These are phyloP conservation scores for Parapristionchus giblindavisi DNA, from an alignment of 2,888 invertebrate genomes.

Conservation along the genomic window DNA sequence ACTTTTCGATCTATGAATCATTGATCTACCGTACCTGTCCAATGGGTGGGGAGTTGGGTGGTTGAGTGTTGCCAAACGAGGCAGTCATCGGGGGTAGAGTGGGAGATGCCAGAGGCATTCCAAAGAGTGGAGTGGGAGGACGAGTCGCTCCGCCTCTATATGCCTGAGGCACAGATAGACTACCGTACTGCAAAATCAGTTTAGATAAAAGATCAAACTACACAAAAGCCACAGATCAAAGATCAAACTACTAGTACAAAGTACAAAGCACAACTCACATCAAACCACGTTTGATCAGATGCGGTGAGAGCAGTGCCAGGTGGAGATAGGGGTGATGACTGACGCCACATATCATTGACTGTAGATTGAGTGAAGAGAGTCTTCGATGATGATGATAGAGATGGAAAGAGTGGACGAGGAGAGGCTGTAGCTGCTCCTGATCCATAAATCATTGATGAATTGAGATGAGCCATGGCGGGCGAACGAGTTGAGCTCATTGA, in stretches of 20 bases:
- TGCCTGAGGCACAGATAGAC: conserved; percentile 10
- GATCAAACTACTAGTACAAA: neutral
- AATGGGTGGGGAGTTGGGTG: conserved; percentile 19
- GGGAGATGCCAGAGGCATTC: too few species aligned
- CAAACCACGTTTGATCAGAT: conserved; percentile 4
- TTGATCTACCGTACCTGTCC: conserved; percentile 10
- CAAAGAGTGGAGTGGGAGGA: too few species aligned
- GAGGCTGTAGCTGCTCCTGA: neutral
- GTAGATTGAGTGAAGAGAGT: conserved; percentile 12
- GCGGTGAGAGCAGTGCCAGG: neutral
- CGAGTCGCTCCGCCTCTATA: neutral
- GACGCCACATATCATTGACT: conserved; percentile 7
- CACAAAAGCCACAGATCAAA: neutral
- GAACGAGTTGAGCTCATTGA: neutral
- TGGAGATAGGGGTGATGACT: neutral
- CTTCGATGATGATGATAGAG: neutral
- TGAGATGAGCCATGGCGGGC: neutral
- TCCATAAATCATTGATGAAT: neutral
- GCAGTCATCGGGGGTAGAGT: neutral
- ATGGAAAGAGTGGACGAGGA: conserved; percentile 10
- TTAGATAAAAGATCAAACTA: neutral
- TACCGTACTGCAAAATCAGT: conserved; percentile 10
- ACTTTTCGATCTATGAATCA: too few species aligned
- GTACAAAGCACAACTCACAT: neutral
- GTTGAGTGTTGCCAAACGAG: conserved; percentile 5